Conservation (phyloP, 2,113 vertebrate genomes). For the Chloebia gouldiae region DNA sequence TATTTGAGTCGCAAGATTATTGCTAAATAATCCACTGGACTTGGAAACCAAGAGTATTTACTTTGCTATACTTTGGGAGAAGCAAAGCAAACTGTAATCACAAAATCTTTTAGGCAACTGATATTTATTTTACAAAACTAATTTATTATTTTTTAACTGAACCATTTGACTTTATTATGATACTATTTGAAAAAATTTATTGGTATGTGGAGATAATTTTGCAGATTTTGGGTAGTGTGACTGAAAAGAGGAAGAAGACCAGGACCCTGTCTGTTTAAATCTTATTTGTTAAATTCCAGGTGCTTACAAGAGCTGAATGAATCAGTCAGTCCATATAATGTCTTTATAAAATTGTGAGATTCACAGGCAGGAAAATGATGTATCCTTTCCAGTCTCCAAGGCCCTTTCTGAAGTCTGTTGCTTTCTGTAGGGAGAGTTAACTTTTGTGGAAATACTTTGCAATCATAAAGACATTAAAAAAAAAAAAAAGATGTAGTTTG, state of each 20-base stretch:
- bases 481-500: neutral
- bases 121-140: neutral
- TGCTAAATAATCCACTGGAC: neutral
- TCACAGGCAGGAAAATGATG: neutral
- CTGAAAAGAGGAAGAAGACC: neutral
- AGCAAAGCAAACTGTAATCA: neutral
- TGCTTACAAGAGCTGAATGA: neutral
- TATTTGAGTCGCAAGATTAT: neutral
- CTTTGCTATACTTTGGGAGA: neutral
- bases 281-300: neutral
- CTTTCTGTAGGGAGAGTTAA: neutral
- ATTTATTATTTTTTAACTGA: neutral
- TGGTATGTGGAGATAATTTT: neutral
- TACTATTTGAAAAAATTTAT: neutral
- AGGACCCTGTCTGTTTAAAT: neutral
- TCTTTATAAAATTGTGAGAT: neutral
- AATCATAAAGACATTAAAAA: neutral
- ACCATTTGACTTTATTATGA: neutral
- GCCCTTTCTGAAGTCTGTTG: neutral
- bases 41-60: neutral
- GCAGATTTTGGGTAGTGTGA: neutral
- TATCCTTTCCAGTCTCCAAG: neutral
- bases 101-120: neutral
- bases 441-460: neutral
- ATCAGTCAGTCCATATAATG: neutral